Conservation (phyloP, 1,140 invertebrate genomes). For the Monochamus saltuarius region DNA sequence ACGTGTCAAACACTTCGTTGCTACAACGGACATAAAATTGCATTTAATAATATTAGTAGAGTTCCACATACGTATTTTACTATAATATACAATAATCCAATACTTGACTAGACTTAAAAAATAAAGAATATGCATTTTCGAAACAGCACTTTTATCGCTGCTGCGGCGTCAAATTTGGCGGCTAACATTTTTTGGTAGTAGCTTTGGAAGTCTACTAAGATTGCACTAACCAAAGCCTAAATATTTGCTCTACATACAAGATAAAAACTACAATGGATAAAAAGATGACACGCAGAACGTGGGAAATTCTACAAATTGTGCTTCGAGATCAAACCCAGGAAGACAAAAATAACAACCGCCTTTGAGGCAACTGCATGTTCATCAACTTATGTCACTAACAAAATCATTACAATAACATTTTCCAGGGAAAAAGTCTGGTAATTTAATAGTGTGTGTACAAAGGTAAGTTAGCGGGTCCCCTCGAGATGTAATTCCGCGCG, state of each 20-base stretch:
- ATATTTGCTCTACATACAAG: slow-evolving; percentile 38
- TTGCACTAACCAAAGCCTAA: slow-evolving; percentile 34
- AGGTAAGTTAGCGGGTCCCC: too few relatives aligned
- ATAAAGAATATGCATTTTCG: slow-evolving; percentile 23
- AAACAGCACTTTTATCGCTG: too few relatives aligned
- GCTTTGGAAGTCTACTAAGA: slow-evolving; percentile 32
- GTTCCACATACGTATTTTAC: slow-evolving; percentile 16
- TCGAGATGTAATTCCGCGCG: too few relatives aligned
- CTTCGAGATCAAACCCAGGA: slow-evolving; percentile 43
- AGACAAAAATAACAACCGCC: slow-evolving; percentile 41
- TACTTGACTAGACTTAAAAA: not conserved
- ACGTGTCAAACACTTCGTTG: not conserved
- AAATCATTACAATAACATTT: slow-evolving; percentile 22
- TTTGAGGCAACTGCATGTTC: slow-evolving; percentile 31
- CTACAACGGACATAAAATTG: not conserved
- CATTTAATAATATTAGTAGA: slow-evolving; percentile 24
- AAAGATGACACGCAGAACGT: slow-evolving; percentile 17
- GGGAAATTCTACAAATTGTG: slow-evolving; percentile 29
- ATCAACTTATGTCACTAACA: slow-evolving; percentile 8
- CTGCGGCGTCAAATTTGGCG: not conserved
- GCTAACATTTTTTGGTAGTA: not conserved
- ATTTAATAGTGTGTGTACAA: not conserved
- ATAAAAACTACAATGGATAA: slow-evolving; percentile 17
- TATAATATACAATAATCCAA: not conserved
- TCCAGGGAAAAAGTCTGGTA: slow-evolving; percentile 21